Evolutionary conservation across 2,797 vertebrate species (phyloP).

Genomic region (Chelon labrosus): DNA sequence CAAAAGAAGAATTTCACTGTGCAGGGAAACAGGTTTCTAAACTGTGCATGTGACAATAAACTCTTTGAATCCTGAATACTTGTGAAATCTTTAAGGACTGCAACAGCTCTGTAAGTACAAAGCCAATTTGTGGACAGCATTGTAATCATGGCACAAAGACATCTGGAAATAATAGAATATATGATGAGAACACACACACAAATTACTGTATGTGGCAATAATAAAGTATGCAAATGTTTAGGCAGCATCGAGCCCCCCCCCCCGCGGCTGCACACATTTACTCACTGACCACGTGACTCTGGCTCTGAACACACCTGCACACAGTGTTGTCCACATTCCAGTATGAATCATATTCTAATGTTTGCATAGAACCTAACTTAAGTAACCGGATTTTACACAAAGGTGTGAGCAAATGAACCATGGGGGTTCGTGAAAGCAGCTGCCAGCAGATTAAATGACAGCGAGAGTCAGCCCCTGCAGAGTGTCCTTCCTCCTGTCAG

Average conservation of each 20-base stretch:
- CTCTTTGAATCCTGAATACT: no score
- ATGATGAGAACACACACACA: no score
- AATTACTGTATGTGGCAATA: no score
- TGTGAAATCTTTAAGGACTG: no score
- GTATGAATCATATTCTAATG: background rate
- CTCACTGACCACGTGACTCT: background rate
- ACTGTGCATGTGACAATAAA: no score
- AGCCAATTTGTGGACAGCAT: no score
- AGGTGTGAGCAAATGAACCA: background rate
- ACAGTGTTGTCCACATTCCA: background rate
- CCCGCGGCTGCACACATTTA: background rate
- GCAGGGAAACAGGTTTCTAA: no score
- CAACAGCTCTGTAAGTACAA: no score
- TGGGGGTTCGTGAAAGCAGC: background rate
- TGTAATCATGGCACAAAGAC: no score
- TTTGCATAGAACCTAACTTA: conserved; percentile 2
- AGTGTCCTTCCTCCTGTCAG: background rate
- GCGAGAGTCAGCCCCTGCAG: background rate
- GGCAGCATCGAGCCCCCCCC: background rate
- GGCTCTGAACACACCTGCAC: background rate
- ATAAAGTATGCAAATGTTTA: background rate
- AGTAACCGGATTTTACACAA: background rate
- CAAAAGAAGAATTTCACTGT: no score
- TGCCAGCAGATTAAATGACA: conserved; percentile 16
- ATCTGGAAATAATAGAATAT: no score